Evolutionary conservation across 53 echinoderm and acorn worm genomes (phyloP), one percentile per base, ranked within the genome.

Genomic region (Apostichopus leukothele): DNA sequence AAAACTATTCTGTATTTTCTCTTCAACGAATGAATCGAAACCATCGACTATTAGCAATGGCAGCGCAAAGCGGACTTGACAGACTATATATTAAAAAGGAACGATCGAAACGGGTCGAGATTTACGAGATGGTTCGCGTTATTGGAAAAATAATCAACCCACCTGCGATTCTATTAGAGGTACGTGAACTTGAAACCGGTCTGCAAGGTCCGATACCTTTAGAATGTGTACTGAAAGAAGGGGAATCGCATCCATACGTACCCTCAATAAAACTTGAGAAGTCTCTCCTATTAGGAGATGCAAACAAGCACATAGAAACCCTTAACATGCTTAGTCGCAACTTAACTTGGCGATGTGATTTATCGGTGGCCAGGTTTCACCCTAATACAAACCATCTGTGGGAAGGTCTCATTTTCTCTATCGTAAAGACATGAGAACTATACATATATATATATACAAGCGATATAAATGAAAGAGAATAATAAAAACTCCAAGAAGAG

Each of bases 291-390:
- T 81, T 81, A 54, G 11, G 1, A 21, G 59, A 81, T 55, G 59
- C 81, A 81, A 81, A 81, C 81, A 81, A 54, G 59, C 81, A 81
- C 19, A 81, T n/a, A 18, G 71, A 81, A 59, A 55, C 55, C 81
- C 3, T 81, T 81, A 81, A 81, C 59, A 81, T 57, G 81, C 81
- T 81, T 23, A 22, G 59, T 81, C 55, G 81, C 81, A 81, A 18
- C 54, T 57, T 51, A 54, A 59, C 19, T 57, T 54, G 18, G 55
- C n/a, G 55, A 19, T 22, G 16, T 81, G 81, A 81, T 81, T 81
- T 81, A 81, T 81, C 11, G 71, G 16, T 81, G 54, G 54, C 81
- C 59, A 81, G 51, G 55, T 81, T 54, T 54, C 81, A 59, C 71
- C 39, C 55, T 81, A 81, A 81, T 81, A 22, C 22, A 22, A 54